A percentile compares a stretch with the other conserved stretches of the same genome.
Conservation (phyloP, 2,113 vertebrate genomes). For the Chunga burmeisteri region DNA sequence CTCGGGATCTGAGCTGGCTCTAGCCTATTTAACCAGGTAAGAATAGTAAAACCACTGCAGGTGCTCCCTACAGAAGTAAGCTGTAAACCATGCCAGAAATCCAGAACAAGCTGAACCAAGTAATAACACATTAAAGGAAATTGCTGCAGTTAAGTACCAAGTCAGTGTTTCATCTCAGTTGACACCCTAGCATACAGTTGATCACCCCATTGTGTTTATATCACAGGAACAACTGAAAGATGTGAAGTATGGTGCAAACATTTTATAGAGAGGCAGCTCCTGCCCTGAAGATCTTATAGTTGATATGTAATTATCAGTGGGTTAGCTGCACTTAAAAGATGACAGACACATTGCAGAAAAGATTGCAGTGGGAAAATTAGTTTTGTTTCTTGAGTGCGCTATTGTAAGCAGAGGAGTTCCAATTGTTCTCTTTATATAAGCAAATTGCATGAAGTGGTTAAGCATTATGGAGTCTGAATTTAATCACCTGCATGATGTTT, state of each 20-base stretch:
- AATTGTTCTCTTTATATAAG: background rate
- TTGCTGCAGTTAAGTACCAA: background rate
- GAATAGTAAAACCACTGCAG: background rate
- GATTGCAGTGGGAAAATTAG: background rate
- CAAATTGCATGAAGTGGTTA: background rate
- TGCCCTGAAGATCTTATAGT: background rate
- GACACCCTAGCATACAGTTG: background rate
- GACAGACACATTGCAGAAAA: background rate
- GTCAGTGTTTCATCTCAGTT: constrained; percentile 27
- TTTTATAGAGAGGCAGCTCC: background rate
- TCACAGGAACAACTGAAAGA: background rate
- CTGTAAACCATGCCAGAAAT: background rate
- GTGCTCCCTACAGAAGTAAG: background rate
- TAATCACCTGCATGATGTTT: background rate
- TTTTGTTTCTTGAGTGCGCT: background rate
- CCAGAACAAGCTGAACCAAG: background rate
- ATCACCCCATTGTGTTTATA: background rate
- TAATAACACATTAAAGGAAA: constrained; percentile 8
- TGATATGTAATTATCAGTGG: background rate
- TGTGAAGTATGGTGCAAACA: background rate
- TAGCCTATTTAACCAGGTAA: constrained; percentile 77
- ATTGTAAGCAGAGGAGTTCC: background rate
- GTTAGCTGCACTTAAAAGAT: background rate
- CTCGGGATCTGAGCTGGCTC: constrained; percentile 41
- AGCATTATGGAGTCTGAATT: background rate